Percentiles rank a stretch among this genome's conserved stretches.
Evolutionary conservation across 2,113 vertebrate genomes (phyloP).

Genomic region (Microtus oregoni): DNA sequence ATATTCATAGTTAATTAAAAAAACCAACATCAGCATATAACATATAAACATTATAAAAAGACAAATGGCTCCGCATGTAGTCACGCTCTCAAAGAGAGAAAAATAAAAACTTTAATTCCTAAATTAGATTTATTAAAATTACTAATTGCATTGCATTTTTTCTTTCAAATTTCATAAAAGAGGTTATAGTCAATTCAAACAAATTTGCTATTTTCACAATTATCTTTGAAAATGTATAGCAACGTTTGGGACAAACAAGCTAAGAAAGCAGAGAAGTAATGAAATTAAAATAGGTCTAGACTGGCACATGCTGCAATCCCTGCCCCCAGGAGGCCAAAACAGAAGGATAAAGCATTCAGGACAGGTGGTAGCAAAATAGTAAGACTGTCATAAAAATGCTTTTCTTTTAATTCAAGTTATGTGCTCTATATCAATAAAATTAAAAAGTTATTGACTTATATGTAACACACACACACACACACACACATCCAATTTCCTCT

Average conservation of each 20-base stretch:
- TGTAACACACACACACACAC: not conserved
- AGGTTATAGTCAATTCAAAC: not conserved
- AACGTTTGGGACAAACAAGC: not conserved
- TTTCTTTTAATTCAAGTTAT: not conserved
- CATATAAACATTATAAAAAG: not conserved
- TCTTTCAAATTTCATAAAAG: not conserved
- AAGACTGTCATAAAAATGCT: not conserved
- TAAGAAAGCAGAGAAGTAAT: not conserved
- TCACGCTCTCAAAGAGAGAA: not conserved
- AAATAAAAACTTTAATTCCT: conserved; percentile 24
- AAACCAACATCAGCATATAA: not conserved
- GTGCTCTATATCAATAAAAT: conserved; percentile 14
- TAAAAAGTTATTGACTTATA: not conserved
- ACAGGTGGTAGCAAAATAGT: too few relatives aligned
- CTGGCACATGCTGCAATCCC: not conserved
- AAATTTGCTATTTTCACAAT: not conserved
- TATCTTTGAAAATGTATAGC: conserved; percentile 25
- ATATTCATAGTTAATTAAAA: not conserved
- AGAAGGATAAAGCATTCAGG: not conserved
- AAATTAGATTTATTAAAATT: not conserved
- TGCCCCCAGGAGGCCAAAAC: not conserved
- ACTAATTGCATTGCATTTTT: not conserved
- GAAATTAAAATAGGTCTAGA: not conserved
- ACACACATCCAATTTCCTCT: conserved; percentile 3
- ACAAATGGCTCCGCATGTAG: not conserved